Evolutionary conservation across 2,113 vertebrate species (phyloP), one percentile per base, ranked within the genome.

Genomic region (Crotalus tigris): DNA sequence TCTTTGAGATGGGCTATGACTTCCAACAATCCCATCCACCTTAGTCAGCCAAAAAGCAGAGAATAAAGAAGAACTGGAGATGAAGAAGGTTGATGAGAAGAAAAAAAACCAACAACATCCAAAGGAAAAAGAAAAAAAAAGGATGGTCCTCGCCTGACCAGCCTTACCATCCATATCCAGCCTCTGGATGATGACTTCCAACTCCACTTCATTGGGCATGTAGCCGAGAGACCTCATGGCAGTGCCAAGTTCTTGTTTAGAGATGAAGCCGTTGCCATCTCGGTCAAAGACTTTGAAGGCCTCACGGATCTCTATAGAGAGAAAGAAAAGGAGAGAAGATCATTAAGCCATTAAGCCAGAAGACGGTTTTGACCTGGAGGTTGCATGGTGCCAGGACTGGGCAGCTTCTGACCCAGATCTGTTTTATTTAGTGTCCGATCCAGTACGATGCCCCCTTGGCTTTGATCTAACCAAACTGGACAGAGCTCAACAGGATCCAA

Each of bases 201-300:
- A 97, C 97, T 99, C 99, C 96, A 99, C 99, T 96, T 99, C 99
- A 0, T 99, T 99, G 95, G 99, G 99, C 99, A 99, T 99, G 97
- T 99, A 99, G 49, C 99, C 99, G 96, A 99, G 97, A 4, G 99
- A 99, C 61, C 99, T 98, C 99, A 99, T 99, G 96, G 99, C 99
- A 0, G 98, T 99, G 88, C 99, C 99, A 97, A 99, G 98, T 96
- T 99, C 99, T 97, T 99, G 99, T 97, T 99, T 99, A 81, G 99
- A 99, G 97, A 99, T 99, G 98, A 99, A 99, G n/a, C 99, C 99
- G 0, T 99, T 99, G 92, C 99, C 99, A 33, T 99, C 99, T 0
- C 98, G 98, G 96, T 99, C 99, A 29, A 99, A 99, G 93, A 99
- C 98, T 97, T 99, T 99, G 97, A 99, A 99, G 95, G 99, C 99